Evolutionary conservation across 2,888 invertebrate genomes (phyloP), one percentile per base, ranked within the genome.

Genomic region (Drosophila neonasuta): DNA sequence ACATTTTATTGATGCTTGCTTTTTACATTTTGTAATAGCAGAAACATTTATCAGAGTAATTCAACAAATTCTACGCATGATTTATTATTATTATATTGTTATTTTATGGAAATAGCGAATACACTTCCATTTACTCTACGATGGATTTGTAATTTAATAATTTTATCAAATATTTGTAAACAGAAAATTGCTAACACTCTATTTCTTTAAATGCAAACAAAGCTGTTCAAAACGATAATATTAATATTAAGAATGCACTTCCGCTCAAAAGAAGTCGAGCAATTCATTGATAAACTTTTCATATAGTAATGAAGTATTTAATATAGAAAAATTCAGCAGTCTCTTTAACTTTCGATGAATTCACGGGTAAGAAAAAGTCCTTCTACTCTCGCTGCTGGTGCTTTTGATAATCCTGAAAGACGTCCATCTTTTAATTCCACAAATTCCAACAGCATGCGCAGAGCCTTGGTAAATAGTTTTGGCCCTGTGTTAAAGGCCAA

Each of bases 381-480:
- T 36, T 11, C 11, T 6, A 24, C 24, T 24, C 1, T 24, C 6
- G 24, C 34, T 34, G 34, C 4, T 11, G 9, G 8, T 11, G 34
- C 5, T 45, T 44, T 44, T 44, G 9, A 20, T 45, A 45, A 20
- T 17, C 39, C 39, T 41, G 15, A 41, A 41, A 41, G 39, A 41
- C 15, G 39, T 42, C 17, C 8, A 42, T 42, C 8, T 17, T 17
- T 4, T 42, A 30, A 30, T 17, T 11, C 11, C 17, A 20, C 11
- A 41, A 30, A 30, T 42, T 42, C 15, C 42, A 13, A 15, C 8
- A 41, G 41, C 10, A 20, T 24, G 9, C 13, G 13, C 24, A 39
- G 39, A 39, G 39, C 29, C 29, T 52, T 52, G 51, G 39, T 8
- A 42, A 54, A 41, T 54, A 54, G 52, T 54, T 42, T 54, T 9